Base-by-base conservation (phyloP, 2,888 invertebrate genomes). In the Dynastes grantii region DNA sequence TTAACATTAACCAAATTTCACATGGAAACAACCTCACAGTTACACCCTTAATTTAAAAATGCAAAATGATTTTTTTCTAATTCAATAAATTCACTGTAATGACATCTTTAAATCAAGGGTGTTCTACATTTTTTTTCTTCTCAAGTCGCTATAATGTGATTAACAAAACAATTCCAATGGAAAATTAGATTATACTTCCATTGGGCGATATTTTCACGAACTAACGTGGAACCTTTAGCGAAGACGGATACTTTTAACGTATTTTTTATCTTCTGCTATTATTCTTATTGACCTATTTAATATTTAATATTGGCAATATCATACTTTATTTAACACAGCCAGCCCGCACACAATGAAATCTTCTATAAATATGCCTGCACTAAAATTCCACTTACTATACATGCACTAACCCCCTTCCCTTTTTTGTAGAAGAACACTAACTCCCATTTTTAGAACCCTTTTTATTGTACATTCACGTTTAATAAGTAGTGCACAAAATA, bases 251-350 rank as follows among this genome's bases (percentile, higher is more conserved):
- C 29, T 61, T 22, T 61, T 63, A 63, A 32, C 32, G 11, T 32
- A 63, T 32, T 13, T 63, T 45, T 45, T 8, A 45, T 45, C 45
- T 13, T 9, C 9, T 63, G 16, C 22, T 29, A 45, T 49, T 5
- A 68, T 68, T 51, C 4, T 27, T 8, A 61, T 37, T 37, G 32
- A 37, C 29, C 27, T 32, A 16, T 55, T 16, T 32, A 73, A 22
- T 2, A 61, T 22, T 32, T 37, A 29, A n/a, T 75, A 63, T 16
- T 61, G 75, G 58, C 40, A 55, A 76, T 75, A 63, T 78, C 77
- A 78, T 79, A 76, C 78, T 81, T 78, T 68, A 63, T 45, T 49
- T 79, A 82, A 84, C 84, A 84, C 84, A 84, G 84, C 84, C 84
- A 84, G 84, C 83, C 84, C 84, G 83, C 84, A 84, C 84, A 84